Evolutionary conservation across 2,113 vertebrate species (phyloP).

Genomic region (Verasper variegatus): DNA sequence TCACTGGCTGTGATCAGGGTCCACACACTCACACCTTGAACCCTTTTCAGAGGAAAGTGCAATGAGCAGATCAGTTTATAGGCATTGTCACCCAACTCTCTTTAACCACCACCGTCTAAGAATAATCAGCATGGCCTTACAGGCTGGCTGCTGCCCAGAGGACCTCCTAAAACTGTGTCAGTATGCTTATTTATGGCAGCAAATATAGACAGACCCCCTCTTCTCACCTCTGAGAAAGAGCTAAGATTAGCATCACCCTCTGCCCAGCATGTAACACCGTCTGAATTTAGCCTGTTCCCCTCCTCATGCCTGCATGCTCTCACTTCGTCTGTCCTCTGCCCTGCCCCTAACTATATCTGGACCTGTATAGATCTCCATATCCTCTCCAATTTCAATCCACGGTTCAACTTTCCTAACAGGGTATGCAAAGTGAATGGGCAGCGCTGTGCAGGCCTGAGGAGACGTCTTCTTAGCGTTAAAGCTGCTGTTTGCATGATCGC

Average conservation of each 20-base stretch:
- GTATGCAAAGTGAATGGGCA: slow-evolving; percentile 42
- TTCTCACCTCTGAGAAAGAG: slow-evolving; percentile 79
- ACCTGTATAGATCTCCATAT: slow-evolving; percentile 61
- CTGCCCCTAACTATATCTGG: slow-evolving; percentile 70
- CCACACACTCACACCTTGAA: slow-evolving; percentile 52
- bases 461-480: background rate
- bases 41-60: slow-evolving; percentile 38
- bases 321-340: slow-evolving; percentile 66
- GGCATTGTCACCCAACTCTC: slow-evolving; percentile 51
- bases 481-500: background rate
- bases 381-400: slow-evolving; percentile 64
- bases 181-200: slow-evolving; percentile 80
- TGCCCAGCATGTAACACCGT: slow-evolving; percentile 70
- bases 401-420: slow-evolving; percentile 56
- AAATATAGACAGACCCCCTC: slow-evolving; percentile 77
- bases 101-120: slow-evolving; percentile 58
- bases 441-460: slow-evolving; percentile 15
- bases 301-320: slow-evolving; percentile 61
- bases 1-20: slow-evolving; percentile 39
- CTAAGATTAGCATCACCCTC: slow-evolving; percentile 81
- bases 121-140: slow-evolving; percentile 62
- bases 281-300: slow-evolving; percentile 69
- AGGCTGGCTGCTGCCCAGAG: slow-evolving; percentile 55
- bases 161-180: slow-evolving; percentile 77
- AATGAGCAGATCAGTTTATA: slow-evolving; percentile 57